Percentiles rank a stretch among this genome's conserved stretches.
Conservation (phyloP, 1,140 invertebrate species). For the Atta colombica region DNA sequence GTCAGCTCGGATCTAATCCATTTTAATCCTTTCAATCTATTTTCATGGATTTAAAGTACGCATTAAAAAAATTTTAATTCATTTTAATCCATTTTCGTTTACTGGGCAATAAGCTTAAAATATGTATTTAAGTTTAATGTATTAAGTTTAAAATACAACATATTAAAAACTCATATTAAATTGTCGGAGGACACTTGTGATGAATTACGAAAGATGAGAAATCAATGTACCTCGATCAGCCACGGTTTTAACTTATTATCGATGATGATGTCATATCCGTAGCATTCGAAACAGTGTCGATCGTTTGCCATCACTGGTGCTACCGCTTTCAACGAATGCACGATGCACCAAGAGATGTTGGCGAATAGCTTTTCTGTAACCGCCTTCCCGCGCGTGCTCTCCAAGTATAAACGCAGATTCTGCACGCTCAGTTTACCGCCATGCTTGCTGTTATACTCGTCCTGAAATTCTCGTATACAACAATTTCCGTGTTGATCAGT, state of each 20-base stretch:
- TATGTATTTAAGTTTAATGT: too few species aligned
- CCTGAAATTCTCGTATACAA: slow-evolving; percentile 86
- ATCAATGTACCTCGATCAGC: slow-evolving; percentile 90
- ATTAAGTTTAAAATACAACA: too few species aligned
- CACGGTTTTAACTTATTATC: slow-evolving; percentile 95
- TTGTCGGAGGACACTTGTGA: too few species aligned
- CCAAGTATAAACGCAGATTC: slow-evolving; percentile 95
- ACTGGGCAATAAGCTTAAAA: too few species aligned
- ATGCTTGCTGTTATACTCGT: slow-evolving; percentile 97
- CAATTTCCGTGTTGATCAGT: neutral
- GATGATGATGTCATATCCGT: slow-evolving; percentile 95
- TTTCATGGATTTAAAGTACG: too few species aligned
- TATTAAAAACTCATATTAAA: too few species aligned
- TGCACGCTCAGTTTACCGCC: slow-evolving; percentile 98
- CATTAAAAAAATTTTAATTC: too few species aligned
- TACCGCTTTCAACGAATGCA: slow-evolving; percentile 93
- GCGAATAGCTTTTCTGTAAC: slow-evolving; percentile 94
- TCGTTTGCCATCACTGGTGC: slow-evolving; percentile 92
- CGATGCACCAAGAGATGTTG: slow-evolving; percentile 96
- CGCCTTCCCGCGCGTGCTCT: slow-evolving; percentile 95
- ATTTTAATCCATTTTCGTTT: too few species aligned
- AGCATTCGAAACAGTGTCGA: slow-evolving; percentile 94
- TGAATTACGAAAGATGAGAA: neutral
- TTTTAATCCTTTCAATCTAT: too few species aligned
- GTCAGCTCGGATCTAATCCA: too few species aligned